These are phyloP conservation scores for Hirudinaria manillensis DNA, from an alignment of 2,888 invertebrate species.

Conservation along the genomic window DNA sequence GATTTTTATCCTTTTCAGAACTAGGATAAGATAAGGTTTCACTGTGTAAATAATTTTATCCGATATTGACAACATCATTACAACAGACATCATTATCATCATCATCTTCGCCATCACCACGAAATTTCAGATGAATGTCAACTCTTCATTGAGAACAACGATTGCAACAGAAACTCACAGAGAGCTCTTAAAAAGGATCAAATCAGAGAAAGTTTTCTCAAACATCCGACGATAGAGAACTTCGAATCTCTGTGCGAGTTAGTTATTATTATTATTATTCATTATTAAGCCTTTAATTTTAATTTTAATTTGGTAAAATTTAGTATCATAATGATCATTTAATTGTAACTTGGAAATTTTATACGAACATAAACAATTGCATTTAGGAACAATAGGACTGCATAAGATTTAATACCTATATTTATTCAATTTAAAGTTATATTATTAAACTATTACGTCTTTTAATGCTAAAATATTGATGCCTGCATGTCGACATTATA, in stretches of 20 bases:
- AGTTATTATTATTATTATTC: neutral
- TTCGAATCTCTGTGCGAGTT: constrained; percentile 36
- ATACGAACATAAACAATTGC: no score
- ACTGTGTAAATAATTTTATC: no score
- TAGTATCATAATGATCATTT: neutral
- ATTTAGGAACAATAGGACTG: no score
- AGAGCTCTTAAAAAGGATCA: constrained; percentile 24
- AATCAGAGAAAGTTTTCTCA: constrained; percentile 34
- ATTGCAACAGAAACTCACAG: constrained; percentile 30
- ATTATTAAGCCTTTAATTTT: neutral
- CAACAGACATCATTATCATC: no score
- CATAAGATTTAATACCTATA: no score
- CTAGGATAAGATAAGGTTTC: no score
- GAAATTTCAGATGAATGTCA: constrained; percentile 16
- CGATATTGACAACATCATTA: no score
- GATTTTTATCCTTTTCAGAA: no score
- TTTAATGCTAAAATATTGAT: neutral
- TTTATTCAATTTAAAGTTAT: no score
- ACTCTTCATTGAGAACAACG: constrained; percentile 8
- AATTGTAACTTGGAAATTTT: neutral
- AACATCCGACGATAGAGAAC: constrained; percentile 25
- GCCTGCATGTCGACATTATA: neutral
- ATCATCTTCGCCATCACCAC: no score
- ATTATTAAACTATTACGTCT: neutral
- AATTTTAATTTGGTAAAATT: neutral